Conservation (phyloP, 2,113 vertebrate species). For the Mastomys natalensis region DNA sequence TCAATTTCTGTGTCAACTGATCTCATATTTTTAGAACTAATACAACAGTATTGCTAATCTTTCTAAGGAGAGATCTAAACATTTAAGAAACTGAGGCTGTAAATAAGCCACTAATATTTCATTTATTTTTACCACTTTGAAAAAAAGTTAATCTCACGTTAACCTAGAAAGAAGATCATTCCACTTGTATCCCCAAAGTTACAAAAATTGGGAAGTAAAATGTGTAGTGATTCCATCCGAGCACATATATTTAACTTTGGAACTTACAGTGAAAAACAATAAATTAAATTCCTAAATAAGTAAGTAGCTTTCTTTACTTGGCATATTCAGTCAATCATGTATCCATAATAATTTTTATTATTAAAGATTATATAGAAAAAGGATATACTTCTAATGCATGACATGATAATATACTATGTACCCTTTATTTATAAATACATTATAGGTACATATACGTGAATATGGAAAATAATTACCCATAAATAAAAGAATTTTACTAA, state of each 20-base stretch:
- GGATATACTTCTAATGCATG: not conserved
- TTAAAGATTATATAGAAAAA: conserved; percentile 17
- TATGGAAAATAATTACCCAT: not conserved
- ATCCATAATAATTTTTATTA: conserved; percentile 32
- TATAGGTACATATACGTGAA: not conserved
- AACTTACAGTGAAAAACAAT: conserved; percentile 18
- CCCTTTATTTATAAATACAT: not conserved
- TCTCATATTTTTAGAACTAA: conserved; percentile 18
- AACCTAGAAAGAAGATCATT: conserved; percentile 53
- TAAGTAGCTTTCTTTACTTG: not conserved
- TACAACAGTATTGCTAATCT: not conserved
- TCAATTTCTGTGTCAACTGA: not conserved
- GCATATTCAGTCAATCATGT: not conserved
- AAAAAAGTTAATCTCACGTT: conserved; percentile 40
- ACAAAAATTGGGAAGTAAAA: conserved; percentile 24
- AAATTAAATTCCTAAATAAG: conserved; percentile 13
- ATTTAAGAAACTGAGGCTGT: conserved; percentile 19
- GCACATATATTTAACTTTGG: conserved; percentile 44
- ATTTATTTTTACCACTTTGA: conserved; percentile 45
- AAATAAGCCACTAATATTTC: not conserved
- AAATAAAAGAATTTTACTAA: not conserved
- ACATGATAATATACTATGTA: not conserved
- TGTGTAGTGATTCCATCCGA: not conserved
- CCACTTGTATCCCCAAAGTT: not conserved
- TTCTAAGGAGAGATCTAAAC: not conserved